Evolutionary conservation across 1,140 invertebrate species (phyloP).

Genomic region (Drosophila sproati): DNA sequence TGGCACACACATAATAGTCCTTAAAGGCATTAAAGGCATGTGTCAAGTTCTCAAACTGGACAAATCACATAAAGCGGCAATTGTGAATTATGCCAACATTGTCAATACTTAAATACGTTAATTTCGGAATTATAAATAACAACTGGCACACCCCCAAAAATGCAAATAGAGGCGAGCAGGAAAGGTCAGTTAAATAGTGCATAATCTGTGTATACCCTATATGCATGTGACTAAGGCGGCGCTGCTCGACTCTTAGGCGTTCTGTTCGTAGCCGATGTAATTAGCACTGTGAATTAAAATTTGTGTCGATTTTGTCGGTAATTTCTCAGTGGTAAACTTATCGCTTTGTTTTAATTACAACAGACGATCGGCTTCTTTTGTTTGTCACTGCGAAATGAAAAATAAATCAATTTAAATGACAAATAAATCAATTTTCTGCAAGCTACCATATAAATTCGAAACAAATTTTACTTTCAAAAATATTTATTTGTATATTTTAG

Average conservation of each 20-base stretch:
- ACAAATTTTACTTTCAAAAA: too few species aligned
- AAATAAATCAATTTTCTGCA: too few species aligned
- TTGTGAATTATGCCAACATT: slow-evolving; percentile 42
- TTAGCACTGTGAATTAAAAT: too few species aligned
- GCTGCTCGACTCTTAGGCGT: background rate
- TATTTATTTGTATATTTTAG: too few species aligned
- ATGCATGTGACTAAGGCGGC: background rate
- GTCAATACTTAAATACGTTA: slow-evolving; percentile 31
- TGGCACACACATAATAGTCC: slow-evolving; percentile 35
- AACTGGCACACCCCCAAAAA: slow-evolving; percentile 13
- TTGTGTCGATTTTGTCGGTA: too few species aligned
- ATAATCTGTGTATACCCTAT: background rate
- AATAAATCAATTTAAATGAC: too few species aligned
- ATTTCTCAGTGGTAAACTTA: too few species aligned
- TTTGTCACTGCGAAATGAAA: too few species aligned
- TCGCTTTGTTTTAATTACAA: too few species aligned
- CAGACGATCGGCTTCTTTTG: too few species aligned
- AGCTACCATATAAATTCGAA: too few species aligned
- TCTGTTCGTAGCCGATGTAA: too few species aligned
- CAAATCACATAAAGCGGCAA: slow-evolving; percentile 28
- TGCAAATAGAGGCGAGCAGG: slow-evolving; percentile 20
- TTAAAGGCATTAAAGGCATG: slow-evolving; percentile 49
- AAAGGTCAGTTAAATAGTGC: background rate
- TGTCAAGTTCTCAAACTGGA: slow-evolving; percentile 38
- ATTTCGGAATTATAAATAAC: slow-evolving; percentile 30